Percentiles rank a stretch among this genome's conserved stretches.
phyloP scores from a whole-genome alignment of 2,888 invertebrate genomes.

The Nemapogon koenigi region DNA sequence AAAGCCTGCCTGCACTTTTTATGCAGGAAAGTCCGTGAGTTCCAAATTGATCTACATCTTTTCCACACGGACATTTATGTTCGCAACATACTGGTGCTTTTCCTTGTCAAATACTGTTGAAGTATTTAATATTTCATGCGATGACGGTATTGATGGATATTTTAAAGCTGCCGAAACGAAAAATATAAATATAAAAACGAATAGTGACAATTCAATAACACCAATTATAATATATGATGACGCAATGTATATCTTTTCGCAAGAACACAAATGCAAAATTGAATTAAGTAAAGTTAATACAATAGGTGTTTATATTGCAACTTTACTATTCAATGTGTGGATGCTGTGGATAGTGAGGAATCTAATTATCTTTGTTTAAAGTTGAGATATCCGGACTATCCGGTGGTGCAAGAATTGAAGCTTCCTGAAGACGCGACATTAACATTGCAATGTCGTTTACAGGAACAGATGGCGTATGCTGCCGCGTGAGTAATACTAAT shows the following conservation, averaged over 20 bases:
- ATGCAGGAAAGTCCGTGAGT: no score
- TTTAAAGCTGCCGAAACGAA: constrained; percentile 16
- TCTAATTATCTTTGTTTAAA: constrained; percentile 53
- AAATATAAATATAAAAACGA: no score
- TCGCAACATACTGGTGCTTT: no score
- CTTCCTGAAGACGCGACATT: constrained; percentile 55
- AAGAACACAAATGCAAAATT: no score
- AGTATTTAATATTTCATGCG: neutral
- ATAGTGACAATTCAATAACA: no score
- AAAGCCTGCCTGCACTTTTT: no score
- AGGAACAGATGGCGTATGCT: constrained; percentile 49
- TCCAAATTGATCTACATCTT: no score
- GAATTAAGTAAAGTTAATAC: constrained; percentile 12
- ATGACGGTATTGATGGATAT: neutral
- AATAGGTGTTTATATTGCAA: constrained; percentile 41
- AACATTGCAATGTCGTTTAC: constrained; percentile 60
- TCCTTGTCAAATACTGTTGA: neutral
- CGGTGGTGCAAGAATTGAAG: constrained; percentile 55
- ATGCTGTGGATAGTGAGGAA: constrained; percentile 48
- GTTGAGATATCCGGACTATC: constrained; percentile 63
- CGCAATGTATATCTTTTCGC: no score
- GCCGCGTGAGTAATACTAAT: constrained; percentile 38
- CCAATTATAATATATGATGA: no score
- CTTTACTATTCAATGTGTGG: constrained; percentile 55
- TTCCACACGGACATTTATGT: no score